Conservation (phyloP, 2,113 vertebrate genomes). For the Pavo muticus region DNA sequence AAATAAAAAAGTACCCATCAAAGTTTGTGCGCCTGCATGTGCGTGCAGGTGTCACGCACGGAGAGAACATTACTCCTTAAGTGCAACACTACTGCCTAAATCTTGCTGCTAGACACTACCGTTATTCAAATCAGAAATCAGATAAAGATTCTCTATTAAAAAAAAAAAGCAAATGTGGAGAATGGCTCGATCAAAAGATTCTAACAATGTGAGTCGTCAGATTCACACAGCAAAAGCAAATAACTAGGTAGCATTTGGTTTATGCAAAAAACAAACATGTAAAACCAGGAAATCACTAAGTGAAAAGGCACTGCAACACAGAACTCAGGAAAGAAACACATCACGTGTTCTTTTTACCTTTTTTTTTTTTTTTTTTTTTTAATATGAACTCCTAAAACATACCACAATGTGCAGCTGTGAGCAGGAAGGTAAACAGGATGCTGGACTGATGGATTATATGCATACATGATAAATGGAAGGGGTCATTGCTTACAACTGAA, state of each 20-base stretch:
- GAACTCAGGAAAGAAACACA: neutral
- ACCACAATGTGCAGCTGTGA: neutral
- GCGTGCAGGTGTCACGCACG: no score
- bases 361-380: neutral
- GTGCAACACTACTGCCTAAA: neutral
- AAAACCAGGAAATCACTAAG: neutral
- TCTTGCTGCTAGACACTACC: neutral
- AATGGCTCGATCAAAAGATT: neutral
- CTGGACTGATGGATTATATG: neutral
- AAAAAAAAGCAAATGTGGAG: fast-evolving
- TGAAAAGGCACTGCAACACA: neutral
- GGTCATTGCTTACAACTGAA: neutral
- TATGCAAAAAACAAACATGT: neutral
- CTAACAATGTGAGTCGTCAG: neutral
- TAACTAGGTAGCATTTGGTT: neutral
- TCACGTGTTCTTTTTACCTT: neutral
- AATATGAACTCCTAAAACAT: neutral
- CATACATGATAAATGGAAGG: neutral
- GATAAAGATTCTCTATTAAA: neutral
- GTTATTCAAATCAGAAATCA: fast-evolving
- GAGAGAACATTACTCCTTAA: neutral
- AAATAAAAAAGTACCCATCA: neutral
- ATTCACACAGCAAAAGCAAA: neutral
- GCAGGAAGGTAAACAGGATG: constrained; percentile 51
- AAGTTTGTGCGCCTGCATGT: neutral